phyloP scores from a whole-genome alignment of 2,797 vertebrate genomes.

The Molossus molossus region DNA sequence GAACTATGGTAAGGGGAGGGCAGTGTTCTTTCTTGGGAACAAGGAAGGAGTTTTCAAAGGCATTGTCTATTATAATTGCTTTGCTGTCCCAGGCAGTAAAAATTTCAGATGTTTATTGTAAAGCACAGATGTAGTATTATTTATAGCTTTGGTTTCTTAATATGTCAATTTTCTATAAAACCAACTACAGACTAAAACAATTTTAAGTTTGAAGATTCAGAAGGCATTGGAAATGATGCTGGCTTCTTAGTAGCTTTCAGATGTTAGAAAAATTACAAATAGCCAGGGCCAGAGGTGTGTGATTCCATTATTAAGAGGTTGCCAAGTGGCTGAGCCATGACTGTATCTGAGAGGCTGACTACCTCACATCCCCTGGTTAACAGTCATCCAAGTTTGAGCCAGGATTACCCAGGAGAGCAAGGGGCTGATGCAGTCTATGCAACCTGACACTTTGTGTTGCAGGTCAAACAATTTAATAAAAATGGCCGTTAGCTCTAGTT shows the following conservation, averaged over 20 bases:
- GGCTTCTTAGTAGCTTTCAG: not conserved
- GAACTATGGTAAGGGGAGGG: not conserved
- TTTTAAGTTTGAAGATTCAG: not conserved
- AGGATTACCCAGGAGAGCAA: not conserved
- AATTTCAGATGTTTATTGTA: not conserved
- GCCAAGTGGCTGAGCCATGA: not conserved
- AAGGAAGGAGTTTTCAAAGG: not conserved
- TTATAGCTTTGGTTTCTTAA: slow-evolving; percentile 11
- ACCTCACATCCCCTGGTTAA: not conserved
- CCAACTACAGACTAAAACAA: not conserved
- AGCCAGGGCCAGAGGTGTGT: not conserved
- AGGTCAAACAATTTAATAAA: not conserved
- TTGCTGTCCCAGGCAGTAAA: not conserved
- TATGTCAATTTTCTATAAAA: slow-evolving; percentile 47
- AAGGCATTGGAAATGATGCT: not conserved
- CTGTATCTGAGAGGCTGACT: not conserved
- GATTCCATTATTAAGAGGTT: not conserved
- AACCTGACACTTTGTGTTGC: not conserved
- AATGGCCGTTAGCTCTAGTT: not conserved
- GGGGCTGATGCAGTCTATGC: not conserved
- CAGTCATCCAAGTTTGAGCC: not conserved
- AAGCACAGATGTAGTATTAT: not conserved
- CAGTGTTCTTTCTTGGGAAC: not conserved
- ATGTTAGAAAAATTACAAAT: not conserved
- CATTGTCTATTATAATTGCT: not conserved